Percentiles rank a stretch among this genome's conserved stretches.
Conservation (phyloP, 2,113 vertebrate genomes). For the Amphilophus citrinellus region DNA sequence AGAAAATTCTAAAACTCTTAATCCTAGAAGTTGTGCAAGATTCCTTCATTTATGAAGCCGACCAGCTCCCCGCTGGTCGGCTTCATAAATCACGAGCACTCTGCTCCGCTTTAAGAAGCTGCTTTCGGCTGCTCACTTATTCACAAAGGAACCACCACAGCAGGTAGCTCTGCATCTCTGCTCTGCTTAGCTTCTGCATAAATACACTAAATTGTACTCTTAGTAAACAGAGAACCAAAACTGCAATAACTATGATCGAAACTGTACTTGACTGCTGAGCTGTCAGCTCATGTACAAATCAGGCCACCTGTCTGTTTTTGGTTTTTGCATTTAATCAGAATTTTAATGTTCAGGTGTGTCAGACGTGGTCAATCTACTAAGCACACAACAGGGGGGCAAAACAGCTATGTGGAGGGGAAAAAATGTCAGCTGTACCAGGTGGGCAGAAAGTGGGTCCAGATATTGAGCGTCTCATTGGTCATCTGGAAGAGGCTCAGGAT, state of each 20-base stretch:
- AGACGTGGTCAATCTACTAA: neutral
- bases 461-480: slow-evolving; percentile 96
- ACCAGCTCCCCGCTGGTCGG: neutral
- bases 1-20: neutral
- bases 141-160: neutral
- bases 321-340: neutral
- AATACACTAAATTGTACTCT: neutral
- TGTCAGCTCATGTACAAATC: neutral
- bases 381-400: neutral
- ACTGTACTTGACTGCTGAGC: neutral
- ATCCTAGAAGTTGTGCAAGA: slow-evolving; percentile 15
- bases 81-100: neutral
- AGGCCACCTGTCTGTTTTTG: neutral
- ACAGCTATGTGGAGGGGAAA: neutral
- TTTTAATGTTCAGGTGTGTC: neutral
- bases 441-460: slow-evolving; percentile 95
- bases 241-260: neutral
- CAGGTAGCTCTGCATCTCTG: neutral
- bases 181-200: neutral
- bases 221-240: neutral
- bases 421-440: slow-evolving; percentile 82
- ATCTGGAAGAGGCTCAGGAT: slow-evolving; percentile 92
- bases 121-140: neutral
- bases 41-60: neutral
- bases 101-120: neutral